Percentiles rank a stretch among this genome's conserved stretches.
phyloP scores from a whole-genome alignment of 2,888 invertebrate genomes.

The Allolobophora icterica region DNA sequence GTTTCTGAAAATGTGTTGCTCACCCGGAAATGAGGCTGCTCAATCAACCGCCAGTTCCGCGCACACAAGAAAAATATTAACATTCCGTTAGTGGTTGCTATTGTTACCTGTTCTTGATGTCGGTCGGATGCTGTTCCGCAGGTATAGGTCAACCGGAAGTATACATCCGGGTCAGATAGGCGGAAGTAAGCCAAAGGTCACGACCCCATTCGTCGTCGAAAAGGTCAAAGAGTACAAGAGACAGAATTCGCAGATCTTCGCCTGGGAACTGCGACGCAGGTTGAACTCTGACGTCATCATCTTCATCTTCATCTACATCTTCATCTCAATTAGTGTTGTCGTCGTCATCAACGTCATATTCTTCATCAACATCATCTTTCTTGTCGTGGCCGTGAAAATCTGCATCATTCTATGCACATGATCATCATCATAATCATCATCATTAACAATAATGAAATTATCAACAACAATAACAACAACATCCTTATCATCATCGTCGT shows the following conservation, averaged over 20 bases:
- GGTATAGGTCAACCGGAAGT: constrained; percentile 63
- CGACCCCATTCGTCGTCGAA: constrained; percentile 62
- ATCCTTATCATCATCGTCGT: constrained; percentile 32
- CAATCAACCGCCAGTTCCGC: no score
- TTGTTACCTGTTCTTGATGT: not conserved
- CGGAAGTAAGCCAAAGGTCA: constrained; percentile 65
- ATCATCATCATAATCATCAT: not conserved
- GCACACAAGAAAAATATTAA: no score
- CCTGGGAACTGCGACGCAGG: constrained; percentile 65
- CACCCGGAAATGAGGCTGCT: no score
- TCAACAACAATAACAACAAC: no score
- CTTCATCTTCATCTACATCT: constrained; percentile 35
- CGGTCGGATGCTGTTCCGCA: no score
- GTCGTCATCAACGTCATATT: constrained; percentile 28
- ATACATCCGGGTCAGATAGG: constrained; percentile 65
- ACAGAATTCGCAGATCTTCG: constrained; percentile 65
- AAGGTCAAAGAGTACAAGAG: constrained; percentile 60
- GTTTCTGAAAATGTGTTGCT: no score
- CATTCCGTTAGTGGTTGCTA: not conserved
- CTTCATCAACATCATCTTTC: constrained; percentile 30
- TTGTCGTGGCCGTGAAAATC: not conserved
- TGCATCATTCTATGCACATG: not conserved
- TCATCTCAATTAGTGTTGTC: constrained; percentile 31
- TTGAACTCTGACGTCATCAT: constrained; percentile 38
- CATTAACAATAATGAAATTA: no score